Conservation (phyloP, 2,113 vertebrate genomes). For the Atrichornis clamosus region DNA sequence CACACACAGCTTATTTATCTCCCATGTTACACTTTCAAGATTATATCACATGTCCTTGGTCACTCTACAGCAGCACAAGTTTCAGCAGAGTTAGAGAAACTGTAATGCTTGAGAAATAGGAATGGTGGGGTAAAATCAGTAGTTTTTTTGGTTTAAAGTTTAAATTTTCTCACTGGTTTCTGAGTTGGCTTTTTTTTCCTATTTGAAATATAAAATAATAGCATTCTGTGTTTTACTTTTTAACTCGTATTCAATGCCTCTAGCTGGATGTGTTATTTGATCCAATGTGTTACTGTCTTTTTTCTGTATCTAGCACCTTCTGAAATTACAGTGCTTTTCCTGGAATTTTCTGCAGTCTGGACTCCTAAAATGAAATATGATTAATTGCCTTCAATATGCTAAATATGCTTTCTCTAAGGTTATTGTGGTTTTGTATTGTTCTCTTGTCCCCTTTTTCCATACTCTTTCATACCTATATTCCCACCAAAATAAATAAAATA, state of each 20-base stretch:
- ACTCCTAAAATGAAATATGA: neutral
- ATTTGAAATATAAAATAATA: neutral
- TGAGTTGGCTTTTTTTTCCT: neutral
- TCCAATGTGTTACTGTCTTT: neutral
- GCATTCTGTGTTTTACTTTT: neutral
- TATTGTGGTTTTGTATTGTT: neutral
- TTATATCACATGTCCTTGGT: neutral
- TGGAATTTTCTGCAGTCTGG: neutral
- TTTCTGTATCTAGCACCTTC: slow-evolving; percentile 2
- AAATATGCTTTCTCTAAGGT: neutral
- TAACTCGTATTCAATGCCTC: neutral
- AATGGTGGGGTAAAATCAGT: neutral
- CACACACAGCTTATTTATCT: neutral
- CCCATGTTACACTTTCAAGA: neutral
- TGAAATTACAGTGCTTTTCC: slow-evolving; percentile 26
- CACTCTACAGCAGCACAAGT: neutral
- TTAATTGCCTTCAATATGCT: neutral
- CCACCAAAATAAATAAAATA: neutral
- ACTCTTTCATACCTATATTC: neutral
- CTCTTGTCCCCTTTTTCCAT: neutral
- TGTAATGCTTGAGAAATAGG: neutral
- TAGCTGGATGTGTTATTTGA: slow-evolving; percentile 12
- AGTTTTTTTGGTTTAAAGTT: neutral
- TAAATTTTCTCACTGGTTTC: neutral
- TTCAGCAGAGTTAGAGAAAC: neutral